Conservation (phyloP, 2,888 invertebrate species). For the Lucinisca nassula region DNA sequence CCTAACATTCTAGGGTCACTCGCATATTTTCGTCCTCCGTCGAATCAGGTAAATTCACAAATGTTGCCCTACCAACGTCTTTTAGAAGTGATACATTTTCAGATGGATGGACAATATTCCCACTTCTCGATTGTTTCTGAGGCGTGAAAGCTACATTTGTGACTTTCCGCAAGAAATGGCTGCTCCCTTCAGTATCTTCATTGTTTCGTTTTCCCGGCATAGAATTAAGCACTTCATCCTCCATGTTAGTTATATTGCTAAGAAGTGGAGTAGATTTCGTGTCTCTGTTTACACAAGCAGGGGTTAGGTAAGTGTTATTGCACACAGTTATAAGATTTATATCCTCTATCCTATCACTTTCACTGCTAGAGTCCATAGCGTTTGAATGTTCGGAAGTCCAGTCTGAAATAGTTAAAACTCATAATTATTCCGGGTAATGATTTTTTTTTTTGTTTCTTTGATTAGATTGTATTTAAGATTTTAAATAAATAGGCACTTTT, state of each 20-base stretch:
- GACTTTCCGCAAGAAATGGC: not conserved
- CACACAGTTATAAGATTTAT: slow-evolving; percentile 53
- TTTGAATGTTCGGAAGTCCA: slow-evolving; percentile 3
- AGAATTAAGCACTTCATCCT: not conserved
- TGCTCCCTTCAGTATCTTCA: not conserved
- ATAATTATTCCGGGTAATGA: too few relatives aligned
- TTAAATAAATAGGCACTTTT: too few relatives aligned
- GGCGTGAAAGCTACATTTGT: not conserved
- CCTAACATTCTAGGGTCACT: not conserved
- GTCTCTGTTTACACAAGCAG: not conserved
- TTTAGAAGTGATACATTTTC: slow-evolving; percentile 58
- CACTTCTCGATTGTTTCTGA: not conserved
- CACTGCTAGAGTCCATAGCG: not conserved
- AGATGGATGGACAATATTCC: slow-evolving; percentile 53
- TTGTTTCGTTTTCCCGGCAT: not conserved
- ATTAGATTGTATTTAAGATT: too few relatives aligned
- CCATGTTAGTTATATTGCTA: not conserved
- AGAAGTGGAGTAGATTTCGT: not conserved
- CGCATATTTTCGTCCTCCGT: not conserved
- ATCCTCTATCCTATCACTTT: slow-evolving; percentile 20
- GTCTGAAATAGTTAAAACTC: not conserved
- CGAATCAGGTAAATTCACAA: slow-evolving; percentile 27
- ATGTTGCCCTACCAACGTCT: slow-evolving; percentile 51
- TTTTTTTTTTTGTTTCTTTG: not conserved
- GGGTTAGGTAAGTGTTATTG: slow-evolving; percentile 55